Evolutionary conservation across 2,113 vertebrate genomes (phyloP).

Genomic region (Ciconia maguari): DNA sequence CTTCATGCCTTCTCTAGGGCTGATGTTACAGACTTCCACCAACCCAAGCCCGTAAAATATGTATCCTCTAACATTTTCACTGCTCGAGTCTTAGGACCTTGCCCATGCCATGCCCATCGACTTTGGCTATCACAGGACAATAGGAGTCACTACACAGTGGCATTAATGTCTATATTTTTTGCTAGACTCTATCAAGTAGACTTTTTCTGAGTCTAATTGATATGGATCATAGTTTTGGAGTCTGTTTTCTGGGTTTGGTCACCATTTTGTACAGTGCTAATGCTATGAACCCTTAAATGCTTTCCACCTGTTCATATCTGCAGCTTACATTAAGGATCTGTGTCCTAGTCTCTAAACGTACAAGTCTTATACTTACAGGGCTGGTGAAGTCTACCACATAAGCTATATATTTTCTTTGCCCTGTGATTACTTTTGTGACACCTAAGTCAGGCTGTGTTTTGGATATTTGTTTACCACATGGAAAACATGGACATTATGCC

Average conservation of each 20-base stretch:
- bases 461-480: background rate
- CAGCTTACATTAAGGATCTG: background rate
- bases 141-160: rapidly evolving
- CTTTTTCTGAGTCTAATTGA: background rate
- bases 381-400: background rate
- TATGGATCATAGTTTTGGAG: background rate
- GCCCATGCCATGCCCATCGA: background rate
- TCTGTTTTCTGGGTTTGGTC: background rate
- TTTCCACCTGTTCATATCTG: background rate
- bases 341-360: background rate
- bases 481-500: background rate
- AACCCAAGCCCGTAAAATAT: background rate
- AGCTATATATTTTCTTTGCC: background rate
- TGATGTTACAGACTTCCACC: background rate
- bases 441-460: background rate
- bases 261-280: background rate
- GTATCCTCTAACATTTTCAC: background rate
- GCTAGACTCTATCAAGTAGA: background rate
- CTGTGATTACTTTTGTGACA: background rate
- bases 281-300: background rate
- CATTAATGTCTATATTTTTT: background rate
- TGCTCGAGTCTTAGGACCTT: background rate
- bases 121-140: background rate
- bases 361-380: background rate
- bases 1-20: background rate